Conservation (phyloP, 2,797 vertebrate species). For the Rallus crepitans region DNA sequence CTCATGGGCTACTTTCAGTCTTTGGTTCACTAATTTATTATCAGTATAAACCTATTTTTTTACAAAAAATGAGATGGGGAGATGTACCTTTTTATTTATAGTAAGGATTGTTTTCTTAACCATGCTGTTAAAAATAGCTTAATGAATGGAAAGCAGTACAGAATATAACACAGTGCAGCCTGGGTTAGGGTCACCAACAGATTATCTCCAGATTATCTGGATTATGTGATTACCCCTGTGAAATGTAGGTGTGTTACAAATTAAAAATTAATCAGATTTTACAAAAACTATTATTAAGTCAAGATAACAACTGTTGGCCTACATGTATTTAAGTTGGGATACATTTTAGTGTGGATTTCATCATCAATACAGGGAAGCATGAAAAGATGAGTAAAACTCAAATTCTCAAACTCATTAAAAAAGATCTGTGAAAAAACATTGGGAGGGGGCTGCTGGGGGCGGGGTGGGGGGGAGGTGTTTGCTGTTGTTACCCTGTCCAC, state of each 20-base stretch:
- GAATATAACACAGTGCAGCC: not conserved
- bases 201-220: conserved; percentile 39
- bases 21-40: not conserved
- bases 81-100: not conserved
- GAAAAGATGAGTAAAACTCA: not conserved
- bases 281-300: conserved; percentile 11
- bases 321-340: not conserved
- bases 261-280: conserved; percentile 49
- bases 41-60: not conserved
- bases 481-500: not conserved
- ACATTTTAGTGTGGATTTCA: not conserved
- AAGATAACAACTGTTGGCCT: not conserved
- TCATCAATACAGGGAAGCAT: not conserved
- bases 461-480: not conserved
- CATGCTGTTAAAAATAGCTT: not conserved
- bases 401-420: not conserved
- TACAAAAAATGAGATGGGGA: not conserved
- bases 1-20: not conserved
- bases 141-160: not conserved
- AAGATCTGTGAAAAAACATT: not conserved
- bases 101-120: not conserved
- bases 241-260: conserved; percentile 51
- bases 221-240: conserved; percentile 25
- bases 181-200: conserved; percentile 4
- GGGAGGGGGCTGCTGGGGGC: too few species aligned